These are phyloP conservation scores for Epiblema foenella DNA, from an alignment of 2,888 invertebrate species.

Conservation along the genomic window DNA sequence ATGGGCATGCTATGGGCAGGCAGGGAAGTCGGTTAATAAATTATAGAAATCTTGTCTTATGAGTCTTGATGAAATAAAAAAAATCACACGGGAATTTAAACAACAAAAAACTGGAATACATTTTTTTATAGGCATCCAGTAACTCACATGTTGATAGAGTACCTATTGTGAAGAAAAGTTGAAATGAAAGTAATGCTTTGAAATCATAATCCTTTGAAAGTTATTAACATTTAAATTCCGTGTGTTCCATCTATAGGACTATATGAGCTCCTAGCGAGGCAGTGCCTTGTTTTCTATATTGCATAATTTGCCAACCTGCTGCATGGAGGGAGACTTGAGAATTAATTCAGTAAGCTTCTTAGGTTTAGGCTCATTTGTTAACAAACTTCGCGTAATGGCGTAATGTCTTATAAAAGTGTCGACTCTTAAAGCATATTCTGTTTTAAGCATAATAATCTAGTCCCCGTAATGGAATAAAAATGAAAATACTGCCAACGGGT, in stretches of 20 bases:
- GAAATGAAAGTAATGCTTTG: background rate
- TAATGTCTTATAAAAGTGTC: background rate
- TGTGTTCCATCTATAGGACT: constrained; percentile 37
- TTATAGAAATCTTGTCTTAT: too few species aligned
- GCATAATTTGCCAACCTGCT: constrained; percentile 55
- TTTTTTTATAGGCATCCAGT: too few species aligned
- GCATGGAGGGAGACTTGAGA: constrained; percentile 41
- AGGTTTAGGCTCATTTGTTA: constrained; percentile 42
- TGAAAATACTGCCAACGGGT: too few species aligned
- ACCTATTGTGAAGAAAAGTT: background rate
- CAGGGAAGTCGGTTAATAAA: too few species aligned
- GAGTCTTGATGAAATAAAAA: too few species aligned
- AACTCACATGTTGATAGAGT: too few species aligned
- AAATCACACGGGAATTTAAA: too few species aligned
- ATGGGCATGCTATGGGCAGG: too few species aligned
- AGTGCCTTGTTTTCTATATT: constrained; percentile 57
- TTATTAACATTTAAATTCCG: constrained; percentile 47
- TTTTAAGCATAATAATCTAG: background rate
- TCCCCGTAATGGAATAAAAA: too few species aligned
- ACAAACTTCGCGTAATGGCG: constrained; percentile 7
- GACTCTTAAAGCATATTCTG: background rate
- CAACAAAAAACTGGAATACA: too few species aligned
- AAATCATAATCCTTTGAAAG: background rate
- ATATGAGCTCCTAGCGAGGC: constrained; percentile 49
- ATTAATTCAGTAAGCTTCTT: constrained; percentile 46